Conservation (phyloP, 1,140 invertebrate species). For the Littorina saxatilis region DNA sequence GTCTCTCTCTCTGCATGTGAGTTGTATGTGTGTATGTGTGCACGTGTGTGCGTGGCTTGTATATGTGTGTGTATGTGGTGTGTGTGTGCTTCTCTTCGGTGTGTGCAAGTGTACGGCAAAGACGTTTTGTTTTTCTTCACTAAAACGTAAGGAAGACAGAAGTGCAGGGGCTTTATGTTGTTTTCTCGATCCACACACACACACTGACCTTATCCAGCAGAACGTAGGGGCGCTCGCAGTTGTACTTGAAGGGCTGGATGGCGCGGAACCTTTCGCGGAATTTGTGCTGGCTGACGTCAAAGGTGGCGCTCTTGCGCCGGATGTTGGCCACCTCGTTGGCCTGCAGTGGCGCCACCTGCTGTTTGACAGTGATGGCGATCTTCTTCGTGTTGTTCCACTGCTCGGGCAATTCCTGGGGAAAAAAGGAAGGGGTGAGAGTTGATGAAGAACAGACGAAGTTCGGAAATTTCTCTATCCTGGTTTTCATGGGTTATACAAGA, state of each 20-base stretch:
- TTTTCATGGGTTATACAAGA: too few species aligned
- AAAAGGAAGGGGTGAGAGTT: neutral
- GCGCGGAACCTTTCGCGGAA: conserved; percentile 90
- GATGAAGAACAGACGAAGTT: neutral
- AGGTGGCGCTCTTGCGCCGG: conserved; percentile 88
- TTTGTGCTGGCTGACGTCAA: conserved; percentile 89
- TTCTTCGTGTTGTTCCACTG: conserved; percentile 98
- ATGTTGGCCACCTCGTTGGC: conserved; percentile 95
- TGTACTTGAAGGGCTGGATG: conserved; percentile 81
- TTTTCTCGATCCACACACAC: too few species aligned
- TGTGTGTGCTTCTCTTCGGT: too few species aligned
- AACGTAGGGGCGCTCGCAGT: conserved; percentile 87
- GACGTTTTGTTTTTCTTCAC: conserved; percentile 82
- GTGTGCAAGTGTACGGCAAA: too few species aligned
- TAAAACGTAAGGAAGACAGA: conserved; percentile 87
- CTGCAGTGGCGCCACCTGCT: conserved; percentile 95
- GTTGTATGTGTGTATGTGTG: too few species aligned
- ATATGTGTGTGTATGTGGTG: too few species aligned
- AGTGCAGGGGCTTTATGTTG: too few species aligned
- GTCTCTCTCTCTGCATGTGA: too few species aligned
- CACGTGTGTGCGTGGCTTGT: too few species aligned
- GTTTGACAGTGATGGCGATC: conserved; percentile 91
- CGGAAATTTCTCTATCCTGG: too few species aligned
- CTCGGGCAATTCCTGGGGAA: conserved; percentile 89
- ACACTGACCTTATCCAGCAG: conserved; percentile 83